Conservation (phyloP, 2,797 vertebrate species). For the Sternarchorhynchus goeldii region DNA sequence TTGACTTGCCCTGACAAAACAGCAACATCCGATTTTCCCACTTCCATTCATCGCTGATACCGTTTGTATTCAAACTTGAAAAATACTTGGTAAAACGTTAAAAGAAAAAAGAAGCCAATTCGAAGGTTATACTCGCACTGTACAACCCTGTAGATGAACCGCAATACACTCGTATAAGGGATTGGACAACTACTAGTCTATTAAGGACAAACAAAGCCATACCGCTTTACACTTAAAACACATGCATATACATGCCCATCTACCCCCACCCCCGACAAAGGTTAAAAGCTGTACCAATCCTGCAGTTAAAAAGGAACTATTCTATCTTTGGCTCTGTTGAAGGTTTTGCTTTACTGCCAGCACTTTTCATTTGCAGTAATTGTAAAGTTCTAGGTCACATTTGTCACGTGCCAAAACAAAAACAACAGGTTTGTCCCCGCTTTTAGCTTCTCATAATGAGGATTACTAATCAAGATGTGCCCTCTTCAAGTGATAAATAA, state of each 20-base stretch:
- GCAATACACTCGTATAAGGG: neutral
- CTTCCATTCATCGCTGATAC: too few relatives aligned
- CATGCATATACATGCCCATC: neutral
- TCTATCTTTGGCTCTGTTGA: constrained; percentile 7
- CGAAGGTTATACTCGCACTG: too few relatives aligned
- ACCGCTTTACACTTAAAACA: neutral
- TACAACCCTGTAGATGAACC: neutral
- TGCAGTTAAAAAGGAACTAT: neutral
- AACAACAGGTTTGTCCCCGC: neutral
- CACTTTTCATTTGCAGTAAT: neutral
- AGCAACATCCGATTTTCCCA: too few relatives aligned
- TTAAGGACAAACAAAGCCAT: neutral
- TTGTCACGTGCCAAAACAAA: neutral
- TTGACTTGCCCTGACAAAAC: too few relatives aligned
- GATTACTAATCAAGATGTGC: neutral
- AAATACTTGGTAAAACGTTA: too few relatives aligned
- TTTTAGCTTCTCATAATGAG: neutral
- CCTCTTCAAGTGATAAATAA: neutral
- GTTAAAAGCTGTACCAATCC: neutral
- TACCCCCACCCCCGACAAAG: too few relatives aligned
- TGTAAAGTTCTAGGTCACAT: neutral
- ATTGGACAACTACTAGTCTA: neutral
- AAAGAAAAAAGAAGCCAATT: too few relatives aligned
- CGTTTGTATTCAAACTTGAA: too few relatives aligned
- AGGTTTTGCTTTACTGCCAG: constrained; percentile 5